A percentile compares a stretch with the other conserved stretches of the same genome.
Evolutionary conservation across 2,888 invertebrate species (phyloP).

Genomic region (Acanthopleura granulata): DNA sequence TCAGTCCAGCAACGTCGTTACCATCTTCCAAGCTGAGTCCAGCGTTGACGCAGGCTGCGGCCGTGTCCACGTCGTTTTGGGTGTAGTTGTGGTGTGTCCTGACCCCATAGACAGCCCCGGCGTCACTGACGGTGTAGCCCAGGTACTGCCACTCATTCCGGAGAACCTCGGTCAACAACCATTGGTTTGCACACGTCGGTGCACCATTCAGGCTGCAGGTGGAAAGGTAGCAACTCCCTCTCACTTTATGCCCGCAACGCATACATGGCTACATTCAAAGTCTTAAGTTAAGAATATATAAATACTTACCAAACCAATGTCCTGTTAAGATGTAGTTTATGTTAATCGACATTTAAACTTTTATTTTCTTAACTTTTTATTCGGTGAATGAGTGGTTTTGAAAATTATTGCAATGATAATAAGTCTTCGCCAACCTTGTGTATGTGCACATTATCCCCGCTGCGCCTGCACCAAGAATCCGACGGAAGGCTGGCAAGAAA

Average conservation of each 20-base stretch:
- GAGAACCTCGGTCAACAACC: slow-evolving; percentile 37
- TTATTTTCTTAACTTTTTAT: too few relatives aligned
- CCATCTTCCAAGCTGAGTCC: slow-evolving; percentile 4
- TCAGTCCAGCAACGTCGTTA: background rate
- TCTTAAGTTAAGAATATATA: too few relatives aligned
- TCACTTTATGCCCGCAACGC: too few relatives aligned
- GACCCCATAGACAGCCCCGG: slow-evolving; percentile 34
- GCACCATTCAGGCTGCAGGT: slow-evolving; percentile 37
- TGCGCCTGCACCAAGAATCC: slow-evolving; percentile 41
- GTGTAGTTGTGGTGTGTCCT: slow-evolving; percentile 27
- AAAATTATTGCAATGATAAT: too few relatives aligned
- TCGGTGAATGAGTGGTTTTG: too few relatives aligned
- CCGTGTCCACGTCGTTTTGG: slow-evolving; percentile 19
- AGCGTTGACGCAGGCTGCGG: slow-evolving; percentile 21
- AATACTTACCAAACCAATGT: too few relatives aligned
- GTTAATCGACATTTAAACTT: too few relatives aligned
- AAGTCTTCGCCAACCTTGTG: slow-evolving; percentile 38
- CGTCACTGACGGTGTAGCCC: slow-evolving; percentile 41
- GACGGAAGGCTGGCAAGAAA: slow-evolving; percentile 40
- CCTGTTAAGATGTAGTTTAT: too few relatives aligned
- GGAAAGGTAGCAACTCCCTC: too few relatives aligned
- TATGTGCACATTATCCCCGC: slow-evolving; percentile 48
- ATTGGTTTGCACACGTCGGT: slow-evolving; percentile 41
- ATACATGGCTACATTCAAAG: too few relatives aligned
- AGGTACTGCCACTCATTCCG: slow-evolving; percentile 37